These are phyloP conservation scores for Ctenoplectra terminalis DNA, from an alignment of 1,140 invertebrate genomes.

Conservation along the genomic window DNA sequence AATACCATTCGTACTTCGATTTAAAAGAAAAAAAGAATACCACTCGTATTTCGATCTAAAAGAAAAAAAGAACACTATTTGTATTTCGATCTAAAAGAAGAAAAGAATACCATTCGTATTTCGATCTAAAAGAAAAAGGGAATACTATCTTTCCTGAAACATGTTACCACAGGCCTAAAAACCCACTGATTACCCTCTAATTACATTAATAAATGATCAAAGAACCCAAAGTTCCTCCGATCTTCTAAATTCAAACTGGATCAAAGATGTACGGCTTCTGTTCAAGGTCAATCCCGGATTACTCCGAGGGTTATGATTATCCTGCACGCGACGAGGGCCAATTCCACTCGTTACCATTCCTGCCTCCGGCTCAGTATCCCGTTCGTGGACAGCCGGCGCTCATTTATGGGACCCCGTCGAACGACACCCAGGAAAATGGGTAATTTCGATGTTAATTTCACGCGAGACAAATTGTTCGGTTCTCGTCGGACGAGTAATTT, in stretches of 20 bases:
- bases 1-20: no score
- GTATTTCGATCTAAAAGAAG: no score
- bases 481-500: background rate
- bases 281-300: constrained; percentile 64
- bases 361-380: constrained; percentile 43
- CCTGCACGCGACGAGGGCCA: constrained; percentile 65
- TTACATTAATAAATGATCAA: background rate
- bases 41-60: no score
- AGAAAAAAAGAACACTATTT: no score
- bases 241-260: background rate
- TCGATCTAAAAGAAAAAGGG: no score
- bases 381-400: constrained; percentile 55
- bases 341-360: constrained; percentile 63
- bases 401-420: constrained; percentile 67
- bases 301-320: constrained; percentile 75
- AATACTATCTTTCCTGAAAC: no score
- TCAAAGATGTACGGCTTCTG: constrained; percentile 3
- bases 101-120: no score
- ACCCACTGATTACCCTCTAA: no score
- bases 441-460: constrained; percentile 40
- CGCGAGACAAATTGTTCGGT: background rate
- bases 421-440: constrained; percentile 63
- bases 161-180: no score
- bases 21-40: no score
- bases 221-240: background rate